Conservation (phyloP, 2,888 invertebrate genomes). For the Osedax frankpressi region DNA sequence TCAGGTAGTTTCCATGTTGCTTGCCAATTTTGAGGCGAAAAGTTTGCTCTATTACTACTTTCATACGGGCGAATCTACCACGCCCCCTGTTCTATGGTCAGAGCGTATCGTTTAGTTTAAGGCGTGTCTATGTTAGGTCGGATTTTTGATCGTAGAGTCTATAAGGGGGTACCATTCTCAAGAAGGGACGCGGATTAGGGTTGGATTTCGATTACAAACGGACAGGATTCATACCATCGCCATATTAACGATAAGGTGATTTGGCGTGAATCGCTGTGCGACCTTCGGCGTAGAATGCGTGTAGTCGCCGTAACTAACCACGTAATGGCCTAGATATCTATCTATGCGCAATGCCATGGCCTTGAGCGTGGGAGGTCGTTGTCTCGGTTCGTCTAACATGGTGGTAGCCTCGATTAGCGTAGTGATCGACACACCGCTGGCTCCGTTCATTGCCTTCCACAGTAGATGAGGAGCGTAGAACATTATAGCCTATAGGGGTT, state of each 20-base stretch:
- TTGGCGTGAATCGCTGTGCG: too few species aligned
- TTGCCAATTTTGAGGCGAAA: neutral
- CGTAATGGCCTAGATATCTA: constrained; percentile 8
- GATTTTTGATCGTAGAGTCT: too few species aligned
- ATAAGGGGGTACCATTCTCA: too few species aligned
- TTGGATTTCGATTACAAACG: too few species aligned
- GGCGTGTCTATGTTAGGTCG: too few species aligned
- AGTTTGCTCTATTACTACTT: neutral
- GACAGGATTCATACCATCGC: too few species aligned
- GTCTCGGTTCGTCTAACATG: constrained; percentile 10
- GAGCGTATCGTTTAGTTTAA: too few species aligned
- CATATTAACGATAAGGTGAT: neutral
- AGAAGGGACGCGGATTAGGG: too few species aligned
- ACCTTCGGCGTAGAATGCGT: too few species aligned
- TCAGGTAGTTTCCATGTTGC: constrained; percentile 8
- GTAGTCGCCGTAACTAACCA: neutral
- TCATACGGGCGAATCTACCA: neutral
- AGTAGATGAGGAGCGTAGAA: constrained; percentile 9
- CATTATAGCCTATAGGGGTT: neutral
- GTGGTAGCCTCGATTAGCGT: constrained; percentile 8
- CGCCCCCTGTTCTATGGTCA: neutral
- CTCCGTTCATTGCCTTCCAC: constrained; percentile 11
- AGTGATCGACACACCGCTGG: constrained; percentile 6
- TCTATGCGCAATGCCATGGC: constrained; percentile 5
- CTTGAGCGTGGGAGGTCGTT: constrained; percentile 2